Conservation (phyloP, 2,113 vertebrate genomes). For the Falco punctatus region DNA sequence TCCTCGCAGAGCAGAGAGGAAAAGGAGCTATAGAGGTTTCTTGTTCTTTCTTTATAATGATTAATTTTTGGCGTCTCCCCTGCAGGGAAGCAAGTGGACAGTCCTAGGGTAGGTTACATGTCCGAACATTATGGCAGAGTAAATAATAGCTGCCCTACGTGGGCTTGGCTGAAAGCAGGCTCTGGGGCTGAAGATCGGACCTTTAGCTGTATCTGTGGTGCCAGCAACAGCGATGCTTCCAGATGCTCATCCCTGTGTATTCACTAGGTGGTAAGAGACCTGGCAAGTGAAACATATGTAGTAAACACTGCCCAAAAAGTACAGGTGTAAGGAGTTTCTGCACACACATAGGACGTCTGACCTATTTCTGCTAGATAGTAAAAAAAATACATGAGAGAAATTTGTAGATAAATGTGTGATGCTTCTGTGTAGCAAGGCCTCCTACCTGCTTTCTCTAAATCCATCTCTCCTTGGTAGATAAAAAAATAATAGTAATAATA, state of each 20-base stretch:
- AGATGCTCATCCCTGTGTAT: background rate
- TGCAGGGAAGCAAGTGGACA: background rate
- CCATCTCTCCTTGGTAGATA: background rate
- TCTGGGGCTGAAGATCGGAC: background rate
- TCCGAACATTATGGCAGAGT: background rate
- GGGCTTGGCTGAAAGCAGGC: background rate
- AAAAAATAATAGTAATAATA: too few species aligned
- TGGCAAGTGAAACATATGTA: background rate
- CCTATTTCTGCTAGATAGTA: background rate
- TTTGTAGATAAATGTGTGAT: background rate
- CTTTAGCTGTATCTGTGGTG: background rate
- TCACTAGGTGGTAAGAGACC: background rate
- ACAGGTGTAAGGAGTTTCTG: background rate
- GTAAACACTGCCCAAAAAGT: background rate
- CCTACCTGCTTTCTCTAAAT: background rate
- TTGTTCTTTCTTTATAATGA: background rate
- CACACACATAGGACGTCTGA: rapidly evolving
- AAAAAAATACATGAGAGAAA: background rate
- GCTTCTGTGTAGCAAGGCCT: background rate
- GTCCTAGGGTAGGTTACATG: background rate
- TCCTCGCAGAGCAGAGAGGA: background rate
- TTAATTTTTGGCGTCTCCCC: background rate
- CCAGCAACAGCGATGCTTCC: background rate
- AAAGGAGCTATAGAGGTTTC: background rate
- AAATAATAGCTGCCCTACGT: rapidly evolving